These are phyloP conservation scores for Sparus aurata DNA, from an alignment of 2,797 vertebrate species.

Conservation along the genomic window DNA sequence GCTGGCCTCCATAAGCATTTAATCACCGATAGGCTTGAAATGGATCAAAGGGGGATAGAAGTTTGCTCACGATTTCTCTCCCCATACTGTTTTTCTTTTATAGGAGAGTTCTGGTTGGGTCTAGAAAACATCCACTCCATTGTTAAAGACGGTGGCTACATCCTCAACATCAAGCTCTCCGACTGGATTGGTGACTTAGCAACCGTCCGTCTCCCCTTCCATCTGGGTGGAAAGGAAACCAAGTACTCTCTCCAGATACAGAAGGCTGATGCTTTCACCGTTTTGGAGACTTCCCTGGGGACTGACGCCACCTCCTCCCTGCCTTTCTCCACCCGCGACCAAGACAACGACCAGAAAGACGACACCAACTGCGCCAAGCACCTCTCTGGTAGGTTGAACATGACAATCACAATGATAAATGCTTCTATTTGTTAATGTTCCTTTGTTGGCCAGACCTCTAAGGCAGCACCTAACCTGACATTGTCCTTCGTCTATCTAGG, in stretches of 20 bases:
- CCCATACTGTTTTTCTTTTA: constrained; percentile 19
- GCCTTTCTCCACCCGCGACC: constrained; percentile 94
- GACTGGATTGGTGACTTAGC: constrained; percentile 91
- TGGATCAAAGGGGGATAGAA: constrained; percentile 10
- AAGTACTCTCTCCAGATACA: constrained; percentile 90
- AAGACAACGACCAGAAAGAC: constrained; percentile 90
- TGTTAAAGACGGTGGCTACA: constrained; percentile 82
- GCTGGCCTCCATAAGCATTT: constrained; percentile 26
- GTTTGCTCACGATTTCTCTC: constrained; percentile 15
- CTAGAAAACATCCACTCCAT: constrained; percentile 91
- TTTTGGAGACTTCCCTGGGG: constrained; percentile 87
- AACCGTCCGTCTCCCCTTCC: constrained; percentile 85
- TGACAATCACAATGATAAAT: background rate
- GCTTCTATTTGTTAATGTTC: background rate
- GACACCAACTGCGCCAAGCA: constrained; percentile 95
- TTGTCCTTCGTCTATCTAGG: constrained; percentile 76
- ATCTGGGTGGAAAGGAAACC: constrained; percentile 88
- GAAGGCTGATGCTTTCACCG: constrained; percentile 75
- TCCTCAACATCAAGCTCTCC: constrained; percentile 88
- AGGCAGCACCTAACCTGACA: constrained; percentile 24
- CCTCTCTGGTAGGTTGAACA: constrained; percentile 88
- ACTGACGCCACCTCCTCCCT: constrained; percentile 82
- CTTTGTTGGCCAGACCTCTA: background rate
- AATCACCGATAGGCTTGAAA: constrained; percentile 26
- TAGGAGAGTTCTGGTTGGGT: constrained; percentile 97